These are phyloP conservation scores for Urocynchramus pylzowi DNA, from an alignment of 2,113 vertebrate species.

Conservation along the genomic window DNA sequence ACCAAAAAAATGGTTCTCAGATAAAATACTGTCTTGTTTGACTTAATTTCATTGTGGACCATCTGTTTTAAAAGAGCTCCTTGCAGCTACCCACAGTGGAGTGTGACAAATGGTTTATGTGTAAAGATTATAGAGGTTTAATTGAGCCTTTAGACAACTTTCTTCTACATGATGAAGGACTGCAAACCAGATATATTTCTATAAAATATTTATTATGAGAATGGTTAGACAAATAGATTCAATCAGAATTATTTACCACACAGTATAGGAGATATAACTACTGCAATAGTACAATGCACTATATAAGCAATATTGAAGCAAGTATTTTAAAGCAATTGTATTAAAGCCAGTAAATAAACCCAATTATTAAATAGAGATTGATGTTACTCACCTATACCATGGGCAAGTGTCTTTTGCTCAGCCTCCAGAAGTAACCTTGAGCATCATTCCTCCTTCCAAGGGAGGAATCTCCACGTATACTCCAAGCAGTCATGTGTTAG, in stretches of 20 bases:
- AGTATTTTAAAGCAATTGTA: background rate
- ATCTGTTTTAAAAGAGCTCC: background rate
- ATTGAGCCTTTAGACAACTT: background rate
- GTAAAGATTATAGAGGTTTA: background rate
- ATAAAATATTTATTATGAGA: background rate
- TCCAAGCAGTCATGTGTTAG: background rate
- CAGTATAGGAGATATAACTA: background rate
- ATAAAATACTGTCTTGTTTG: background rate
- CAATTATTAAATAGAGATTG: background rate
- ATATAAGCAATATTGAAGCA: background rate
- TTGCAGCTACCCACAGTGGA: accelerated
- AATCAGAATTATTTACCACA: background rate
- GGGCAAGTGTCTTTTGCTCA: background rate
- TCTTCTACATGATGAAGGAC: background rate
- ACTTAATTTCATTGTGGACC: background rate
- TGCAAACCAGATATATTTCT: background rate
- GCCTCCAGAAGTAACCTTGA: background rate
- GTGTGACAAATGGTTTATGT: background rate
- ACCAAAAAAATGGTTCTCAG: background rate
- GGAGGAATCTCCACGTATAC: background rate
- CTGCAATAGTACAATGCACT: background rate
- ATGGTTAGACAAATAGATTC: background rate
- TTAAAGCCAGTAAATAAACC: background rate
- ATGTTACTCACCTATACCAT: background rate
- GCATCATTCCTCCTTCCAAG: background rate